Evolutionary conservation across 2,797 vertebrate genomes (phyloP), one percentile per base, ranked within the genome.

Genomic region (Myiothlypis chrysogaster): DNA sequence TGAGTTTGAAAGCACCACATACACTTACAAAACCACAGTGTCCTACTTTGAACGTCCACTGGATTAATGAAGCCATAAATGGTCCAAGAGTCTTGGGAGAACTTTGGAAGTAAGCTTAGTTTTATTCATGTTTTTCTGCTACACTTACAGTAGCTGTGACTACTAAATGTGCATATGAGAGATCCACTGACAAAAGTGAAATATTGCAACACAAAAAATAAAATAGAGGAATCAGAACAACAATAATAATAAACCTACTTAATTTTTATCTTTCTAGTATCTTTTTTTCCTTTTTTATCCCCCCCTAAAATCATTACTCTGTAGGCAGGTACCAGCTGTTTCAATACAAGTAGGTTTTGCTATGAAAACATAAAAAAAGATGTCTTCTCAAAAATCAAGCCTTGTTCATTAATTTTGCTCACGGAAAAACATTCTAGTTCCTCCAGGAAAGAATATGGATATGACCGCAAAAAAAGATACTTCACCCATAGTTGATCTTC

Each of bases 271-370:
- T 66, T 86, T 77, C 10, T 27, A 7, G 10, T 43, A 2, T 18
- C 7, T 46, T 52, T n/a, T 34, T 15, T 56, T 10, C 3, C 3
- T 44, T 25, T 1, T 27, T 37, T 32, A 4, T 1, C n/a, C 1
- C 3, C 5, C 28, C 3, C 25, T 13, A 17, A 55, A 80, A 46
- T 3, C 12, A 34, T 46, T 61, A 47, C 5, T 57, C 8, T 52
- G 13, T 34, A n/a, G 21, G 32, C 18, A 66, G 3, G 23, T 59
- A 47, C 4, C 10, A 69, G 17, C 6, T 59, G 1, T 72, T 69
- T 65, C 35, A 72, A 55, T 44, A 15, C 10, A 75, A 37, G 4
- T 12, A 23, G 56, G 20, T 37, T 79, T 87, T 92, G 9, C 52
- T 44, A 44, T 43, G 28, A 70, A 90, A 88, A 44, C 4, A 46